Conservation (phyloP, 1,140 invertebrate species). For the Palaemon carinicauda region DNA sequence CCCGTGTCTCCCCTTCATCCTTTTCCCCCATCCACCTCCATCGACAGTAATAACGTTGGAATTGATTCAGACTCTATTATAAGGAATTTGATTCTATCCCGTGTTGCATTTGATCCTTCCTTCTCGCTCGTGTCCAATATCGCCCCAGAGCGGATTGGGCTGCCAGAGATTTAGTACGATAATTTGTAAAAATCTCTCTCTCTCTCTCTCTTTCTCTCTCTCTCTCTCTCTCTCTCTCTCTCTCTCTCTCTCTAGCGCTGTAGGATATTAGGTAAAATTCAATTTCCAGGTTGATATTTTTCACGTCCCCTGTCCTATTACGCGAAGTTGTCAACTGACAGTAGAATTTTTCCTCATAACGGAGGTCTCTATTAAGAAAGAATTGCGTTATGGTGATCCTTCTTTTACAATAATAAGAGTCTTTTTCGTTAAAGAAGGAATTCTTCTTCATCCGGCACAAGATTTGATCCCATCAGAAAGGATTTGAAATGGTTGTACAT, state of each 20-base stretch:
- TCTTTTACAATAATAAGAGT: not conserved
- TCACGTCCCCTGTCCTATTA: no score
- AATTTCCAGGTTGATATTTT: no score
- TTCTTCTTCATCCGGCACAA: not conserved
- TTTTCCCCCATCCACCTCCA: not conserved
- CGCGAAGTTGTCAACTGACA: no score
- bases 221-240: no score
- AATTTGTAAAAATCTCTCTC: constrained; percentile 11
- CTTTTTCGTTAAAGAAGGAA: not conserved
- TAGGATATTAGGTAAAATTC: no score
- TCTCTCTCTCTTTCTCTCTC: no score
- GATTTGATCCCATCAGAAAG: constrained; percentile 37
- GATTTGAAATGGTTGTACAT: constrained; percentile 28
- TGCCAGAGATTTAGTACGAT: not conserved
- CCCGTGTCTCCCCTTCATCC: no score
- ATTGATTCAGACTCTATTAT: constrained; percentile 39
- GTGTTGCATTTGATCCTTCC: constrained; percentile 27
- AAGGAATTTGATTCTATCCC: constrained; percentile 9
- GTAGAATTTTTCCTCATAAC: no score
- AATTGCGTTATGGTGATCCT: not conserved
- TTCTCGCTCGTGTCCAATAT: constrained; percentile 6
- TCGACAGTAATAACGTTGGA: constrained; percentile 9
- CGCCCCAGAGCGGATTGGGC: not conserved
- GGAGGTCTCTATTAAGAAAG: not conserved
- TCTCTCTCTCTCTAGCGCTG: no score